phyloP scores from a whole-genome alignment of 2,888 invertebrate species.

The Punctoribates punctum region DNA sequence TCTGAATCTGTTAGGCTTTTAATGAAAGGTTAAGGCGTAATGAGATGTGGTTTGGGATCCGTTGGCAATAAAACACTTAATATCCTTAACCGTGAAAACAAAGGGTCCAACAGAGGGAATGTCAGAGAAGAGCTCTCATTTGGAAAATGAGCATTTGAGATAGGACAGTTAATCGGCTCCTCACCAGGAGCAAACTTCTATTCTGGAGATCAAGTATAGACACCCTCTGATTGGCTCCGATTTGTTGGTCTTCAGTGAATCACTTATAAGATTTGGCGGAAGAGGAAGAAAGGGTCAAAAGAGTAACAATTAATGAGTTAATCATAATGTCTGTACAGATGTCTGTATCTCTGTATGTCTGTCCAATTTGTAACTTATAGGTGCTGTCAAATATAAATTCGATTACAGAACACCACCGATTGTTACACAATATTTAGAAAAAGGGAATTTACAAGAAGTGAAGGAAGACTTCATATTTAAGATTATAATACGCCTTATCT shows the following conservation, averaged over 20 bases:
- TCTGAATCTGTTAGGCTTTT: too few relatives aligned
- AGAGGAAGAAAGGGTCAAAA: background rate
- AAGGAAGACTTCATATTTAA: constrained; percentile 11
- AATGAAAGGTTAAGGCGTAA: too few relatives aligned
- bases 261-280: background rate
- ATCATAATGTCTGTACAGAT: background rate
- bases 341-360: background rate
- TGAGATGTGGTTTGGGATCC: too few relatives aligned
- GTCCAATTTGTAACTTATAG: constrained; percentile 3
- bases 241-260: too few relatives aligned
- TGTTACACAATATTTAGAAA: constrained; percentile 19
- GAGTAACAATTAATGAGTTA: background rate
- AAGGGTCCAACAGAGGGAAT: too few relatives aligned
- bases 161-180: too few relatives aligned
- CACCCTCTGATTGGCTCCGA: too few relatives aligned
- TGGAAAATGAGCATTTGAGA: too few relatives aligned
- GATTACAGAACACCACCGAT: background rate
- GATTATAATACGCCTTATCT: background rate
- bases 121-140: too few relatives aligned
- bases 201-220: background rate
- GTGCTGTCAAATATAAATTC: background rate
- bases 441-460: constrained; percentile 22
- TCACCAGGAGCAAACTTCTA: too few relatives aligned
- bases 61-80: too few relatives aligned
- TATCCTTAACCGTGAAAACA: too few relatives aligned